Conservation (phyloP, 2,113 vertebrate species). For the Candoia aspera region DNA sequence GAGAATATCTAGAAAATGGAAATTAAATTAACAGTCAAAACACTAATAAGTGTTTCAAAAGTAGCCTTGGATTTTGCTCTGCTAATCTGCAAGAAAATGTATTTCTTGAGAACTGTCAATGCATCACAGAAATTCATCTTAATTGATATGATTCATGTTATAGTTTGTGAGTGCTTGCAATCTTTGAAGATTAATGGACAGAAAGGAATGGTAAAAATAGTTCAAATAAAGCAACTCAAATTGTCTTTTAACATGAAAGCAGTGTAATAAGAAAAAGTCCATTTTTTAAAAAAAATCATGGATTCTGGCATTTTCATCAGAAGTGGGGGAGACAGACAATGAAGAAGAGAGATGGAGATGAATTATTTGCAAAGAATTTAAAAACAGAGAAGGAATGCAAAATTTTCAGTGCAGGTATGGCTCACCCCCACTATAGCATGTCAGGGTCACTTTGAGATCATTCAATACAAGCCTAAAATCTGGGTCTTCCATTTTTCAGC, state of each 20-base stretch:
- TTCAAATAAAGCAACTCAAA: slow-evolving; percentile 38
- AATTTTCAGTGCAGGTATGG: slow-evolving; percentile 1
- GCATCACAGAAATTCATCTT: slow-evolving; percentile 55
- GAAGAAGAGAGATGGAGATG: neutral
- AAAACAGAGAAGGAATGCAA: neutral
- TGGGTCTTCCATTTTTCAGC: neutral
- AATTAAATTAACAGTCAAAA: slow-evolving; percentile 4
- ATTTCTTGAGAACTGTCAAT: slow-evolving; percentile 35
- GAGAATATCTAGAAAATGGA: slow-evolving; percentile 7
- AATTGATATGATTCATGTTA: slow-evolving; percentile 61
- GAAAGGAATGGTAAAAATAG: slow-evolving; percentile 51
- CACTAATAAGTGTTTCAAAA: neutral
- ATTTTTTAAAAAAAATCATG: slow-evolving; percentile 42
- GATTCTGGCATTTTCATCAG: slow-evolving; percentile 25
- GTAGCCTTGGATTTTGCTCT: slow-evolving; percentile 38
- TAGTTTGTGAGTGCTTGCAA: slow-evolving; percentile 52
- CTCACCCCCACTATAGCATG: neutral
- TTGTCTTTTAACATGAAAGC: slow-evolving; percentile 49
- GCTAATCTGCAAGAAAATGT: slow-evolving; percentile 37
- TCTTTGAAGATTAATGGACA: slow-evolving; percentile 60
- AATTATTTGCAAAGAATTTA: neutral
- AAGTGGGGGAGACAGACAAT: neutral
- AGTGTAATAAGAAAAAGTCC: neutral
- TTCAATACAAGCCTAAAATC: neutral
- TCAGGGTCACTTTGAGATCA: slow-evolving; percentile 1